Percentiles rank a stretch among this genome's conserved stretches.
These are phyloP conservation scores for Epinotia nisella DNA, from an alignment of 2,888 invertebrate genomes.

Conservation along the genomic window DNA sequence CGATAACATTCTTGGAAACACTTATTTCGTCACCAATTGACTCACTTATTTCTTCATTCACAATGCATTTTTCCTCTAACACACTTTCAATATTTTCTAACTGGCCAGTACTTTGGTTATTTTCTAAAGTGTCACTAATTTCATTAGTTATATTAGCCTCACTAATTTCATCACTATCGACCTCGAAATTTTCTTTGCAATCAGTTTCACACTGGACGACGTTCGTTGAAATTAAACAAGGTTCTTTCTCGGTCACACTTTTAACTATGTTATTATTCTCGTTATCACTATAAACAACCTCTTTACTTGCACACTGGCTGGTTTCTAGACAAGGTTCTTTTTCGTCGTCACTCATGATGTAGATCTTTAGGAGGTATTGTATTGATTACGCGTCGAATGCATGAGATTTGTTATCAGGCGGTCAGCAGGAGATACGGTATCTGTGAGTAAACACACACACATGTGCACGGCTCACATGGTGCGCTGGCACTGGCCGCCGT, in stretches of 20 bases:
- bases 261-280: constrained; percentile 42
- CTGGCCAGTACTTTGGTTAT: constrained; percentile 24
- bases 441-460: constrained; percentile 52
- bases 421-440: constrained; percentile 61
- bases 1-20: constrained; percentile 25
- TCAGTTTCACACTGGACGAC: constrained; percentile 41
- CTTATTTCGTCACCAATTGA: constrained; percentile 43
- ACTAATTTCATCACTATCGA: constrained; percentile 28
- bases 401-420: constrained; percentile 57
- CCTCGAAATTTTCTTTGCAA: constrained; percentile 41
- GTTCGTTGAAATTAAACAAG: constrained; percentile 48
- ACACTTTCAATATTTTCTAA: constrained; percentile 46
- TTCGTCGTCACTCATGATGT: constrained; percentile 68
- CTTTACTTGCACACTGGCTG: constrained; percentile 33
- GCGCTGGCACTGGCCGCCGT: constrained; percentile 60
- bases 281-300: constrained; percentile 33
- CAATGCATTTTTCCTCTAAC: constrained; percentile 17
- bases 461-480: constrained; percentile 51
- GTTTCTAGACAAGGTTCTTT: constrained; percentile 49
- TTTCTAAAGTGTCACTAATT: constrained; percentile 7
- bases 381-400: constrained; percentile 16
- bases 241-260: constrained; percentile 62
- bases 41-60: constrained; percentile 40
- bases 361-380: constrained; percentile 29
- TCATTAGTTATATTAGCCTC: constrained; percentile 25